phyloP scores from a whole-genome alignment of 2,113 vertebrate species.

The Poecile atricapillus region DNA sequence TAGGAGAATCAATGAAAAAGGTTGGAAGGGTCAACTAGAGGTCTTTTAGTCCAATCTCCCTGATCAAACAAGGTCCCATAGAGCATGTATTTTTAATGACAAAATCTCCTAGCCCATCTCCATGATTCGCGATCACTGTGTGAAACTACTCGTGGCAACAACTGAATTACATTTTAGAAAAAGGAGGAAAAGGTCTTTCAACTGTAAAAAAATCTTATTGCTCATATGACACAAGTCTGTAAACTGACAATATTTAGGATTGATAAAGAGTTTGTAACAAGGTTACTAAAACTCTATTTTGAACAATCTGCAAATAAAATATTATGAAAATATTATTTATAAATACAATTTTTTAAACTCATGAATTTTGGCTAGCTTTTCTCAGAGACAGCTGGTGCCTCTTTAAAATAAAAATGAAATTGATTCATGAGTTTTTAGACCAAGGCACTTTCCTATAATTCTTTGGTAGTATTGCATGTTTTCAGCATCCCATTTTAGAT shows the following conservation, averaged over 20 bases:
- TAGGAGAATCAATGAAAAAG: neutral
- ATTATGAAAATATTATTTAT: neutral
- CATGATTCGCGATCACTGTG: accelerated
- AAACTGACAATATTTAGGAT: neutral
- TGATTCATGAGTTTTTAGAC: neutral
- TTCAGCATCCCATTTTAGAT: neutral
- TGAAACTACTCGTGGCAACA: neutral
- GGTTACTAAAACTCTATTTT: neutral
- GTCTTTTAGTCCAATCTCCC: neutral
- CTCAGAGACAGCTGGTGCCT: neutral
- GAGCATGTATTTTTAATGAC: neutral
- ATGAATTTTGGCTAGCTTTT: neutral
- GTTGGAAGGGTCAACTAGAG: neutral
- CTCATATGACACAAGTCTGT: neutral
- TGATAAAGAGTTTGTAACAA: neutral
- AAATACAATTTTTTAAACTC: neutral
- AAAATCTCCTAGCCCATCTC: neutral
- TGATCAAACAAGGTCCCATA: neutral
- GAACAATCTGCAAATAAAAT: neutral
- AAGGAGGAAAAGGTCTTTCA: neutral
- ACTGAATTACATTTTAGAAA: neutral
- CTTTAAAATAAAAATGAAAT: neutral
- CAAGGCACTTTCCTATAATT: neutral
- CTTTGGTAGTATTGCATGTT: neutral
- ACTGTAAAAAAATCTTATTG: neutral